These are phyloP conservation scores for Cricetomys ansorgei DNA, from an alignment of 2,113 vertebrate species.

Conservation along the genomic window DNA sequence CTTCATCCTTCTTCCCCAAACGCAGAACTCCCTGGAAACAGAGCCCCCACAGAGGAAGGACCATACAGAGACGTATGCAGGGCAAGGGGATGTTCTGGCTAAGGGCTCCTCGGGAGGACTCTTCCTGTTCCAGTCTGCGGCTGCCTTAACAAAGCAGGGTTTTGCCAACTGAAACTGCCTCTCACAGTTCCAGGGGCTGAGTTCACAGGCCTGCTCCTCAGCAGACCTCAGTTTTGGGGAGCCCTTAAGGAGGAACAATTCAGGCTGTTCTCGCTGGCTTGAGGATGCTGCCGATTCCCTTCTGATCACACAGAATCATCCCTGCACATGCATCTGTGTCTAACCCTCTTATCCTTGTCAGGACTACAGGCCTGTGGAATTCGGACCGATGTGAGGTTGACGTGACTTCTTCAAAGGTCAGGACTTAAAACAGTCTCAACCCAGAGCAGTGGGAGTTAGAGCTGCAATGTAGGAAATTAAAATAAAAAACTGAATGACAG, in stretches of 20 bases:
- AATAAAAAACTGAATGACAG: not conserved
- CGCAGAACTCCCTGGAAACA: too few species aligned
- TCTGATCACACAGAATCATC: accelerated
- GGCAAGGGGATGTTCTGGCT: accelerated
- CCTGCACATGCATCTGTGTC: too few species aligned
- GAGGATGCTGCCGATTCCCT: accelerated
- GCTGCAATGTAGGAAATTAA: not conserved
- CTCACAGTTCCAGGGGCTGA: not conserved
- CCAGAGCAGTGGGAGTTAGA: too few species aligned
- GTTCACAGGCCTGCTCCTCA: accelerated
- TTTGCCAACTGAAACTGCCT: accelerated
- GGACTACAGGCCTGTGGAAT: accelerated
- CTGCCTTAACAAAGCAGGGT: accelerated
- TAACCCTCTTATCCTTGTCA: not conserved
- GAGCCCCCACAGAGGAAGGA: not conserved
- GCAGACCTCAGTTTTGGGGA: not conserved
- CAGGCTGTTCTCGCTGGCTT: not conserved
- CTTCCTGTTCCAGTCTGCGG: not conserved
- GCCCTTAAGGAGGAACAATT: accelerated
- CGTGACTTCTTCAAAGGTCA: not conserved
- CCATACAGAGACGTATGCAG: too few species aligned
- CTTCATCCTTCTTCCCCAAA: too few species aligned
- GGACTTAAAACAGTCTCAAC: not conserved
- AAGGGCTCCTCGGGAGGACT: too few species aligned
- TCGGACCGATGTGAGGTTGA: not conserved